Evolutionary conservation across 2,888 invertebrate species (phyloP).

Genomic region (Cotesia congregata): DNA sequence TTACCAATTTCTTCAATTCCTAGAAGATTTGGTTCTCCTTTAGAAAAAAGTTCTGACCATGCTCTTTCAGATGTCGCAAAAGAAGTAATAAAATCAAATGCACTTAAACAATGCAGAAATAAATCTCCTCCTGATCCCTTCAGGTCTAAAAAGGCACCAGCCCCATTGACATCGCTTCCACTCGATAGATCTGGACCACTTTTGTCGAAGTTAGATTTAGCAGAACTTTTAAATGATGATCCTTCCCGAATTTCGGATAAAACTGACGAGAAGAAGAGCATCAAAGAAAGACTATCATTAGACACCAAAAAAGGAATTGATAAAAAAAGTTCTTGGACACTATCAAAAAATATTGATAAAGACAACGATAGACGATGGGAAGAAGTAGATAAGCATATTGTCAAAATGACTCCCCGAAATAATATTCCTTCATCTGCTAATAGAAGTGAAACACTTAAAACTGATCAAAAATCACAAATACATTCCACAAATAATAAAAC

Average conservation of each 20-base stretch:
- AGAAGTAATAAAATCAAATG: constrained; percentile 43
- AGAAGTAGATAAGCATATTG: constrained; percentile 61
- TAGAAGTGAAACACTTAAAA: constrained; percentile 34
- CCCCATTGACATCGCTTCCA: constrained; percentile 58
- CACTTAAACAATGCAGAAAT: constrained; percentile 50
- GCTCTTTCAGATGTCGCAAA: constrained; percentile 41
- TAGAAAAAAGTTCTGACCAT: constrained; percentile 53
- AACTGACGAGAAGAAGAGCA: constrained; percentile 39
- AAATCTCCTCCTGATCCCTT: constrained; percentile 51
- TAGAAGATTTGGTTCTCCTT: constrained; percentile 51
- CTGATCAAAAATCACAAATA: constrained; percentile 41
- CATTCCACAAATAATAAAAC: constrained; percentile 45
- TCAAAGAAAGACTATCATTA: constrained; percentile 24
- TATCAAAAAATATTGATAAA: constrained; percentile 40
- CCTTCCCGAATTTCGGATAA: constrained; percentile 57
- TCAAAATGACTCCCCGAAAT: constrained; percentile 52
- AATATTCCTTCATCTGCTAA: constrained; percentile 30
- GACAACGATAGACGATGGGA: constrained; percentile 56
- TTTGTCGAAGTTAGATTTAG: constrained; percentile 64
- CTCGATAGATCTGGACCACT: constrained; percentile 61
- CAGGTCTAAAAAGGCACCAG: constrained; percentile 47
- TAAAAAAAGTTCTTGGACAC: constrained; percentile 35
- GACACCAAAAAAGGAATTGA: constrained; percentile 40
- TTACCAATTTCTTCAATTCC: constrained; percentile 58
- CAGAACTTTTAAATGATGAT: constrained; percentile 66